Base-by-base conservation (phyloP, 2,113 vertebrate genomes). In the Heloderma charlesbogerti region DNA sequence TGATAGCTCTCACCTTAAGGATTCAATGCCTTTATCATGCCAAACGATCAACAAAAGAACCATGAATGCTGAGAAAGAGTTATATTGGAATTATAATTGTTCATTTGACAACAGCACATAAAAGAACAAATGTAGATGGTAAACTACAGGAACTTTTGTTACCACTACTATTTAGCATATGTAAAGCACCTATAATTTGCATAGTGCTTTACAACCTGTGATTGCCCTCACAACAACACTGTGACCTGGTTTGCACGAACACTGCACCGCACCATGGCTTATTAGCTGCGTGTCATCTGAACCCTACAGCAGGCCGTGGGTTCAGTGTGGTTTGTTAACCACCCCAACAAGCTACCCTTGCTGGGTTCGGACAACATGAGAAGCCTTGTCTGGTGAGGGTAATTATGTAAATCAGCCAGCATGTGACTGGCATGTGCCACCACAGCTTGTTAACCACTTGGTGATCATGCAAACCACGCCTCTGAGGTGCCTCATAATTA, bases 11-110 rank as follows among this genome's bases (percentile, higher is more conserved):
- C 51, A 91, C 86, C 63, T 86, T 69, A 63, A 51, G 72, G 84
- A 86, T 69, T 86, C 66, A 69, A 6, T 78, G 15, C 71, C 79
- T 77, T 88, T 75, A 82, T 74, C 16, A 80, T 72, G 31, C 31
- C 69, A 82, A 74, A 16, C 57, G 43, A 83, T 63, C 34, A 77
- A 51, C 13, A 40, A 51, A 84, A 51, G 43, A 83, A 74, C 34
- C 25, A 67, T 67, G 79, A 16, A 78, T 78, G n/a, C 7, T 72
- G 40, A 72, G 43, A 81, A 34, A 71, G 72, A 43, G 29, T 22
- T 40, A 29, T 69, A 84, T 60, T 45, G 71, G 29, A 80, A 77
- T 91, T 77, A 67, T 86, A 85, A 90, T 79, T 90, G 84, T 79
- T 90, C 83, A 90, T 86, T 88, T 78, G 74, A 67, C 83, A 90